Base-by-base conservation (phyloP, 1,140 invertebrate species). In the Thalassaphorura encarpata region DNA sequence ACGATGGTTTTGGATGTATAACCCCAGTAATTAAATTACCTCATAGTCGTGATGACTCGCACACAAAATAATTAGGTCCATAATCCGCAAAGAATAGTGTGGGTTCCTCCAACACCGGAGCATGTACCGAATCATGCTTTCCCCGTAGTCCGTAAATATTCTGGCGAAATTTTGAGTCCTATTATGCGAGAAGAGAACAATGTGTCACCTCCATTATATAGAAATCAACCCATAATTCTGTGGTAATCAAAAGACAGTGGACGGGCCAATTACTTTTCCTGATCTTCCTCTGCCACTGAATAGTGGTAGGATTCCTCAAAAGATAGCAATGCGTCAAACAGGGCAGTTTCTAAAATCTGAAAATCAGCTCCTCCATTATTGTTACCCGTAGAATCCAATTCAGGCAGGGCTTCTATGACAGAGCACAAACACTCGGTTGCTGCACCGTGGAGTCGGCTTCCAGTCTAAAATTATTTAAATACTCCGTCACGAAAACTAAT, bases 1-100 rank as follows among this genome's bases (percentile, higher is more conserved):
- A 18, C 16, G 24, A 36, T 52, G 15, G 3, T 15, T 47, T 36
- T 24, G 39, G 29, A 31, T 5, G 8, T 11, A 43, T 40, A n/a
- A 16, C 21, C 18, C 13, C 6, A 40, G 36, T 15, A 39, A 40
- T 42, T 24, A 60, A 21, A 33, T 52, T 64, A 88, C 87, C 72
- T 91, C 92, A 76, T 95, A 98, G 72, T 98, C 92, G 72, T 97
- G 91, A 77, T 98, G 92, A 0, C 90, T 89, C 36, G 91, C 87
- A 75, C 94, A 96, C 8, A 86, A 81, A 13, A 98, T 74, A 28
- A 96, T 81, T 65, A 95, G 75, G 69, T 98, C 89, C 50, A 99
- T 73, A 15, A 87, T 81, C 70, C 87, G 84, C 31, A 96, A 77
- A 27, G 89, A 83, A 71, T 91, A 88, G 74, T 89, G 83, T 23